These are phyloP conservation scores for Nudaria mundana DNA, from an alignment of 2,888 invertebrate species.

Conservation along the genomic window DNA sequence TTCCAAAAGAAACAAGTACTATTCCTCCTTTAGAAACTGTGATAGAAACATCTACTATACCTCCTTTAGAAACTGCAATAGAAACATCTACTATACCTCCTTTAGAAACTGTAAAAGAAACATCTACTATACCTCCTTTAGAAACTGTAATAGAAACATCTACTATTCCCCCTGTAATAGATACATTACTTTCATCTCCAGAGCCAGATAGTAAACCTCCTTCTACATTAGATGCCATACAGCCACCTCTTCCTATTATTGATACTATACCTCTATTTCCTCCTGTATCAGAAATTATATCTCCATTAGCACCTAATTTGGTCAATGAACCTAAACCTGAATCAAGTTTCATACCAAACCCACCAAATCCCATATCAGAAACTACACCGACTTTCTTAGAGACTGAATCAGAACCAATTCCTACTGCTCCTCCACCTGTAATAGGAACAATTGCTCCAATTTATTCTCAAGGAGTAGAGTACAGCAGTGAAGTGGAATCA, in stretches of 20 bases:
- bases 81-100: conserved; percentile 10
- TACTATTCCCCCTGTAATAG: conserved; percentile 7
- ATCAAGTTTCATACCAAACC: conserved; percentile 6
- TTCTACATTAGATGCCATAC: conserved; percentile 4
- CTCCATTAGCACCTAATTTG: background rate
- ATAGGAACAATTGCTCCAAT: conserved; percentile 31
- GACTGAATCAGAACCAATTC: conserved; percentile 5
- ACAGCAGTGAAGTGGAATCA: too few relatives aligned
- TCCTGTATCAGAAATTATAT: conserved; percentile 11
- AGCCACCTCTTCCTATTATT: background rate
- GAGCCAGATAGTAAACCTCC: background rate
- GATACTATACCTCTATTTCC: conserved; percentile 11
- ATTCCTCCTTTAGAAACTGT: conserved; percentile 1
- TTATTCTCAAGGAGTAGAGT: conserved; percentile 17
- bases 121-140: conserved; percentile 13
- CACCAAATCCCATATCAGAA: conserved; percentile 3
- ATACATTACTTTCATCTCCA: background rate
- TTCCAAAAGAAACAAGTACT: conserved; percentile 1
- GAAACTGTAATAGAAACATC: conserved; percentile 9
- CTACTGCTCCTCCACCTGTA: conserved; percentile 8
- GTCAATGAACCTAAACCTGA: conserved; percentile 5
- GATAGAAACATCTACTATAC: conserved; percentile 12
- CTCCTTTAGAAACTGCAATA: conserved; percentile 6
- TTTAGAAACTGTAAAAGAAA: conserved; percentile 5
- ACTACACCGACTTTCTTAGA: background rate